Percentiles rank a stretch among this genome's conserved stretches.
Evolutionary conservation across 2,888 invertebrate genomes (phyloP).

Genomic region (Abrostola tripartita): DNA sequence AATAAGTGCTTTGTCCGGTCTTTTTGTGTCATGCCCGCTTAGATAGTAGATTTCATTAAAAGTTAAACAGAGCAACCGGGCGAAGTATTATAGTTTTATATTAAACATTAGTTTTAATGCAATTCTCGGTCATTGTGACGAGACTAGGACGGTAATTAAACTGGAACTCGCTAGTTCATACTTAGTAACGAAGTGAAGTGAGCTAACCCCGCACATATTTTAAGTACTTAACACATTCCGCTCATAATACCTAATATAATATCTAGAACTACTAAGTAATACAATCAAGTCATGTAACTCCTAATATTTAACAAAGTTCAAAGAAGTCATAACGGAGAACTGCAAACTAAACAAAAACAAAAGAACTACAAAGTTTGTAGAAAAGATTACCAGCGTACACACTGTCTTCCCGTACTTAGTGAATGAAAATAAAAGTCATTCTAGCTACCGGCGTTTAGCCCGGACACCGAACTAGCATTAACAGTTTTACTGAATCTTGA

Average conservation of each 20-base stretch:
- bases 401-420: slow-evolving; percentile 48
- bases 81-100: slow-evolving; percentile 38
- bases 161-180: slow-evolving; percentile 20
- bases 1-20: slow-evolving; percentile 70
- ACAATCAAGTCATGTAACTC: slow-evolving; percentile 8
- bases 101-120: slow-evolving; percentile 45
- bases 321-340: slow-evolving; percentile 11
- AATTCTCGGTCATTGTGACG: slow-evolving; percentile 33
- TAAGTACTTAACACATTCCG: background rate
- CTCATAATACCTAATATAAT: background rate
- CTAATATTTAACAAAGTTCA: slow-evolving; percentile 18
- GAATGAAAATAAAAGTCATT: slow-evolving; percentile 56
- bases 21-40: slow-evolving; percentile 62
- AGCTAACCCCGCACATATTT: slow-evolving; percentile 19
- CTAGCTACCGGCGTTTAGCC: slow-evolving; percentile 45
- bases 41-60: slow-evolving; percentile 72
- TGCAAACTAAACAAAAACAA: slow-evolving; percentile 28
- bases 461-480: slow-evolving; percentile 23
- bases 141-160: slow-evolving; percentile 36
- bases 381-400: slow-evolving; percentile 50
- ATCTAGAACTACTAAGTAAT: slow-evolving; percentile 4
- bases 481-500: slow-evolving; percentile 13
- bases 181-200: slow-evolving; percentile 12
- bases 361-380: slow-evolving; percentile 44
- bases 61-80: slow-evolving; percentile 59